Conservation (phyloP, 2,797 vertebrate genomes). For the Smutsia gigantea region DNA sequence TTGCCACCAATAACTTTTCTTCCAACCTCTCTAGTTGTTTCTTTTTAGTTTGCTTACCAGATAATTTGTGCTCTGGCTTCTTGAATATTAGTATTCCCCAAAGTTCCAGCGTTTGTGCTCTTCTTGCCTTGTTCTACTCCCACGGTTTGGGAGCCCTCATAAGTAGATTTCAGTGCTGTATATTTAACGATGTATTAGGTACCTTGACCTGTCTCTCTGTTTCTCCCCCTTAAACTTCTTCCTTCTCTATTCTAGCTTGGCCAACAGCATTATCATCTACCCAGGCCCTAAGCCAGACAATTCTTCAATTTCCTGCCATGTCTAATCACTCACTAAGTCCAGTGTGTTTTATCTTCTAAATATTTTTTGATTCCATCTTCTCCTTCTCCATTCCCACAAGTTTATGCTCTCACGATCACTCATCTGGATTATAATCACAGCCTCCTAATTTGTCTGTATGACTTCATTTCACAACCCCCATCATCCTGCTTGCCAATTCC, state of each 20-base stretch:
- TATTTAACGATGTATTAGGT: not conserved
- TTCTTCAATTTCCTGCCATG: not conserved
- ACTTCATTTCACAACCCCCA: conserved; percentile 5
- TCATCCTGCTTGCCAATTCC: not conserved
- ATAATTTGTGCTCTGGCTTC: not conserved
- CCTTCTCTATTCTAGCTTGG: not conserved
- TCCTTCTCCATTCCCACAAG: not conserved
- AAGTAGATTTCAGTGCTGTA: not conserved
- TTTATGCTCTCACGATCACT: conserved; percentile 7
- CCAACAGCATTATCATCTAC: not conserved
- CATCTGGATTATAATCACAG: not conserved
- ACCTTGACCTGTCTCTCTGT: not conserved
- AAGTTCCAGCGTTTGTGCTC: not conserved
- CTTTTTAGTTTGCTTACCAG: not conserved
- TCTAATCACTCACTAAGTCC: not conserved
- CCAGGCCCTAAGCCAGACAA: not conserved
- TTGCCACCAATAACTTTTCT: not conserved
- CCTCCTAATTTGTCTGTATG: conserved; percentile 6
- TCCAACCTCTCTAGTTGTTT: not conserved
- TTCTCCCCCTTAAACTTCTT: not conserved
- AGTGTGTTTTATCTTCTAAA: conserved; percentile 42
- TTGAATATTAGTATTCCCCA: not conserved
- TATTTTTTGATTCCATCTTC: not conserved
- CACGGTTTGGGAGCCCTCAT: not conserved
- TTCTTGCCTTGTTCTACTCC: not conserved